Base-by-base conservation (phyloP, 1,140 invertebrate species). In the Parasteatoda tepidariorum region DNA sequence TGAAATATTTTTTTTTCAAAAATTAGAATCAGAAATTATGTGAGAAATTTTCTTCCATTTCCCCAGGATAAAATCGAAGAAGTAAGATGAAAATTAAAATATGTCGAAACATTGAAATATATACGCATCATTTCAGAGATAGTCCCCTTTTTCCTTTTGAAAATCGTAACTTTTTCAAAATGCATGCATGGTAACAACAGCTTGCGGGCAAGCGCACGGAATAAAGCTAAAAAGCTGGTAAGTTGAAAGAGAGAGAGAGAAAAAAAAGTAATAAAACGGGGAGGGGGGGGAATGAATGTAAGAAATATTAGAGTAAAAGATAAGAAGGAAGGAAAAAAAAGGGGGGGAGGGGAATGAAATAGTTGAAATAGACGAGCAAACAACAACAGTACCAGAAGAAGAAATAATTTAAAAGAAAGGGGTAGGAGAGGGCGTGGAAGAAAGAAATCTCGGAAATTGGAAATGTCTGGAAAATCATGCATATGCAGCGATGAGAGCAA, bases 341-440 rank as follows among this genome's bases (percentile, higher is more conserved):
- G 41, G 34, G 24, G 15, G 48, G 15, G 31, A 66, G 31, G 41
- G 38, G 59, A 64, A 57, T 66, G 31, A n/a, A n/a, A n/a, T n/a
- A n/a, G n/a, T 30, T 79, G 28, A 82, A 82, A 82, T 71, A 82
- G 78, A 82, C 33, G 78, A 62, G 78, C 78, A 82, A 82, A 71
- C 66, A 82, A 82, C 78, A 82, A 82, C 76, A 41, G 41, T 68
- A 38, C 78, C 38, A 67, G 15, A 54, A 82, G 66, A 71, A 71
- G 66, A 82, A 82, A 82, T 70, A 82, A 82, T 81, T 70, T 61
- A 41, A 82, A 70, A 82, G 67, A 71, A 61, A 34, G 64, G 22
- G 18, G 41, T 26, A 30, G 28, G 33, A 3, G 30, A 13, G 11
- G 9, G 1, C 24, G 28, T 28, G 31, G 30, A 38, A 26, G 64